Percentiles rank a stretch among this genome's conserved stretches.
phyloP scores from a whole-genome alignment of 2,113 vertebrate genomes.

The Triplophysa rosa region DNA sequence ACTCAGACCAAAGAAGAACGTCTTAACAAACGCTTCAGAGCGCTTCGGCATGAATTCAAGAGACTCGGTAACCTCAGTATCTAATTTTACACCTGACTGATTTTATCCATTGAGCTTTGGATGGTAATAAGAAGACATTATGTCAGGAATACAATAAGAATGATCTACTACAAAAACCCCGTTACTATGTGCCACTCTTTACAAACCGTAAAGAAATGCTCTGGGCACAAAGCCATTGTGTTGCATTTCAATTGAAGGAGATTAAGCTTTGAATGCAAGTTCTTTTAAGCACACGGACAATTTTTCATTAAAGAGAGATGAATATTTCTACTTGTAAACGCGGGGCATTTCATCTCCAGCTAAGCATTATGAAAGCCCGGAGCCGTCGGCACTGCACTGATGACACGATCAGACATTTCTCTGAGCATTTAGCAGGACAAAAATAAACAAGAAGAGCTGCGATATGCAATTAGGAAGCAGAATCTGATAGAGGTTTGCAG shows the following conservation, averaged over 20 bases:
- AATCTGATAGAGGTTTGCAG: background rate
- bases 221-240: constrained; percentile 1
- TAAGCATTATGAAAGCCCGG: background rate
- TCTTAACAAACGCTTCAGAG: no score
- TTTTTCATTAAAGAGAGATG: constrained; percentile 29
- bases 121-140: constrained; percentile 40
- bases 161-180: constrained; percentile 11
- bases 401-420: background rate
- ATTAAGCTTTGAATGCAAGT: background rate
- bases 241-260: constrained; percentile 3
- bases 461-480: background rate
- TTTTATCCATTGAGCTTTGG: constrained; percentile 40
- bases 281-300: background rate
- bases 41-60: no score
- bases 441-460: background rate
- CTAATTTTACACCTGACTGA: constrained; percentile 52
- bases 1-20: no score
- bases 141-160: constrained; percentile 1
- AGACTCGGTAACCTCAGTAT: constrained; percentile 32
- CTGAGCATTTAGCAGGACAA: background rate
- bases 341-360: constrained; percentile 3
- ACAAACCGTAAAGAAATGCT: background rate
- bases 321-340: constrained; percentile 6
- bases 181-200: constrained; percentile 6
- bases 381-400: background rate